A percentile compares a stretch with the other conserved stretches of the same genome.
phyloP scores from a whole-genome alignment of 2,113 vertebrate species.

The Pandion haliaetus region DNA sequence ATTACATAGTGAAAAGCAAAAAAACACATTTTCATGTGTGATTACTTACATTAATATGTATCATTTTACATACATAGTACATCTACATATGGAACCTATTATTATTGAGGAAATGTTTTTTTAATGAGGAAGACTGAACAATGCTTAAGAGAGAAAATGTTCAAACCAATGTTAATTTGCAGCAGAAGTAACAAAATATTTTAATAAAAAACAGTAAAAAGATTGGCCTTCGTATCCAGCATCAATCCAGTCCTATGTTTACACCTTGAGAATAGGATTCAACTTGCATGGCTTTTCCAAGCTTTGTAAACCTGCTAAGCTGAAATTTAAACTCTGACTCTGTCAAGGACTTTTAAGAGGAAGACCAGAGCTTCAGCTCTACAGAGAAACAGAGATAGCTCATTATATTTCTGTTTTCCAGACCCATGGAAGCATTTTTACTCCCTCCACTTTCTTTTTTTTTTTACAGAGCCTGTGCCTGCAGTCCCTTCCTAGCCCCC shows the following conservation, averaged over 20 bases:
- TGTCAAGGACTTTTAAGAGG: background rate
- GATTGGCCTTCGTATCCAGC: background rate
- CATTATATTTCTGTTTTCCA: background rate
- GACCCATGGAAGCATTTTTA: background rate
- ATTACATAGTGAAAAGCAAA: conserved; percentile 31
- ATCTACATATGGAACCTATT: conserved; percentile 41
- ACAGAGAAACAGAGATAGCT: background rate
- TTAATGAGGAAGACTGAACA: conserved; percentile 62
- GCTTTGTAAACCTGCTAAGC: background rate
- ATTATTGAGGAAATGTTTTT: conserved; percentile 55
- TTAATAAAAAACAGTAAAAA: conserved; percentile 10
- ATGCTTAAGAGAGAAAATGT: conserved; percentile 58
- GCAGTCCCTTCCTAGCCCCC: background rate
- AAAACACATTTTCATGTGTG: background rate
- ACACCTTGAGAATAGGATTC: background rate
- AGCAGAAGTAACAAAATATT: conserved; percentile 39
- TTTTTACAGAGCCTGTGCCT: background rate
- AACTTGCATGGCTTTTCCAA: background rate
- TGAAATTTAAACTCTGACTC: background rate
- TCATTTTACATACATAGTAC: conserved; percentile 8
- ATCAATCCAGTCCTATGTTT: background rate
- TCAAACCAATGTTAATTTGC: conserved; percentile 37
- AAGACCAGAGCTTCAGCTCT: background rate
- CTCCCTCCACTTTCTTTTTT: background rate
- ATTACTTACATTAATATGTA: conserved; percentile 12